Percentiles rank a stretch among this genome's conserved stretches.
These are phyloP conservation scores for Corythoichthys haematopterus DNA, from an alignment of 2,113 vertebrate species.

Conservation along the genomic window DNA sequence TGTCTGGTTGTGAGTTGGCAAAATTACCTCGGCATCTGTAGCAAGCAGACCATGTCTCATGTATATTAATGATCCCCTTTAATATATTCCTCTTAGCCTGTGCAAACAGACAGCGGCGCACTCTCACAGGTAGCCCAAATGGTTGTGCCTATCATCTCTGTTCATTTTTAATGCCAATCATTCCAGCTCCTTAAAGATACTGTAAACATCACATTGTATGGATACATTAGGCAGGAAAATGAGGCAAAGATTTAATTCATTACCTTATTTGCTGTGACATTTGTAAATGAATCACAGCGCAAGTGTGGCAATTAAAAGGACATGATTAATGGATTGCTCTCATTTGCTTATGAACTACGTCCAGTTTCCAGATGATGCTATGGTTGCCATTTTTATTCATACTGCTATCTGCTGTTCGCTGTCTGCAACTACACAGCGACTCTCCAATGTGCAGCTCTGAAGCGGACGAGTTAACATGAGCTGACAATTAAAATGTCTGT, in stretches of 20 bases:
- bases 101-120: constrained; percentile 47
- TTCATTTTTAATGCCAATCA: constrained; percentile 36
- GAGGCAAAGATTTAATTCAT: constrained; percentile 27
- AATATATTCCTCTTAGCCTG: constrained; percentile 63
- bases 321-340: constrained; percentile 42
- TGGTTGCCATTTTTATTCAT: constrained; percentile 42
- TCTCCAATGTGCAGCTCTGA: constrained; percentile 36
- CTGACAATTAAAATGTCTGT: constrained; percentile 44
- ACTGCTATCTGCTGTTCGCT: constrained; percentile 62
- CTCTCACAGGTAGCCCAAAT: constrained; percentile 58
- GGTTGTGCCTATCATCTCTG: constrained; percentile 21
- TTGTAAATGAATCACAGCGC: constrained; percentile 25
- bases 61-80: constrained; percentile 66
- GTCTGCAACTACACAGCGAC: constrained; percentile 56
- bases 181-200: constrained; percentile 12
- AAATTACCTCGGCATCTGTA: constrained; percentile 67
- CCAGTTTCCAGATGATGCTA: constrained; percentile 24
- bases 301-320: constrained; percentile 25
- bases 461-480: constrained; percentile 39
- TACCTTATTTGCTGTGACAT: constrained; percentile 23
- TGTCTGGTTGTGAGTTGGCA: constrained; percentile 60
- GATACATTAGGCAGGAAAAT: constrained; percentile 7
- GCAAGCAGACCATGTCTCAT: constrained; percentile 65
- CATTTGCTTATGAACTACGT: constrained; percentile 32
- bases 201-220: not conserved